Evolutionary conservation across 2,888 invertebrate genomes (phyloP).

Genomic region (Palloptera scutellata): DNA sequence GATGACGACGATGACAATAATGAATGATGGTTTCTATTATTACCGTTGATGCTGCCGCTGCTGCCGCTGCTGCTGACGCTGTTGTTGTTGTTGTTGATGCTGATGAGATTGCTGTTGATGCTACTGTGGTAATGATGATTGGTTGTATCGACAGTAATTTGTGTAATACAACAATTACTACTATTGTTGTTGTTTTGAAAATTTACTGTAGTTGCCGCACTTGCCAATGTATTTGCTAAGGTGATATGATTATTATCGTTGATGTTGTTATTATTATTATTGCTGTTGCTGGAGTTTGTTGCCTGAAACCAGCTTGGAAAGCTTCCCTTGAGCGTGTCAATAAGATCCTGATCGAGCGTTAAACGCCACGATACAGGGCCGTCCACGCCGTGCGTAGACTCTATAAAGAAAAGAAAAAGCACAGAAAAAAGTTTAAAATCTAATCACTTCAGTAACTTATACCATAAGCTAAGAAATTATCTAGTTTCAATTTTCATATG

Average conservation of each 20-base stretch:
- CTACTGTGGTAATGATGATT: conserved; percentile 24
- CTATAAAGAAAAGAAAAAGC: conserved; percentile 65
- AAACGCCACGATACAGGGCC: conserved; percentile 88
- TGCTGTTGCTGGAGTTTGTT: conserved; percentile 36
- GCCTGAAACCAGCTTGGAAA: conserved; percentile 93
- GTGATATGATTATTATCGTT: conserved; percentile 38
- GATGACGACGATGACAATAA: conserved; percentile 46
- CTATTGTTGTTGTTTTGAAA: conserved; percentile 7
- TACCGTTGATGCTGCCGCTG: conserved; percentile 40
- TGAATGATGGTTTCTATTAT: conserved; percentile 42
- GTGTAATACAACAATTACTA: neutral
- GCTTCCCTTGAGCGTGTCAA: conserved; percentile 90
- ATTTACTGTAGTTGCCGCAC: conserved; percentile 35
- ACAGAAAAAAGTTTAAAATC: neutral
- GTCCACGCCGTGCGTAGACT: conserved; percentile 80
- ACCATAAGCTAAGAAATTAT: too few species aligned
- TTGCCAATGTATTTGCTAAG: neutral
- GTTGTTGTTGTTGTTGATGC: conserved; percentile 19
- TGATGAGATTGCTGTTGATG: conserved; percentile 15
- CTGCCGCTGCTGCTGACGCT: conserved; percentile 4
- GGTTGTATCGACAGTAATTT: conserved; percentile 26
- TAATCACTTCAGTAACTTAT: too few species aligned
- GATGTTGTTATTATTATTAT: conserved; percentile 35
- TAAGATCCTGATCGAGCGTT: conserved; percentile 90
- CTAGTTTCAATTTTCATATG: too few species aligned